These are phyloP conservation scores for Drosophila kurseongensis DNA, from an alignment of 1,140 invertebrate species.

Conservation along the genomic window DNA sequence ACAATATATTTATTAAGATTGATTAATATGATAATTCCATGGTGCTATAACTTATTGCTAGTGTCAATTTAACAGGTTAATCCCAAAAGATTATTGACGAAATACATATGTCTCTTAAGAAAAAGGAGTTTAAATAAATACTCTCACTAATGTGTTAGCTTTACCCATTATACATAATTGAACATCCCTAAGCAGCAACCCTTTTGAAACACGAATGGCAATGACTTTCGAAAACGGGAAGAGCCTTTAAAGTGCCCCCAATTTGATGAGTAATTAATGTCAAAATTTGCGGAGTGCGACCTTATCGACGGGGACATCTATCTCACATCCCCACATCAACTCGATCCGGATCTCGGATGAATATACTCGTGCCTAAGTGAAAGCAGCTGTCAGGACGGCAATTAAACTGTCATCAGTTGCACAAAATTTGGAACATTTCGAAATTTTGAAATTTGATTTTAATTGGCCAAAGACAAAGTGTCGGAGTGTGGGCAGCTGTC, in stretches of 20 bases:
- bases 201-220: constrained; percentile 17
- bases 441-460: constrained; percentile 76
- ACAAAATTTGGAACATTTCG: constrained; percentile 54
- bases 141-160: not conserved
- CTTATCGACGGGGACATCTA: constrained; percentile 43
- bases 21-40: no score
- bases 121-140: not conserved
- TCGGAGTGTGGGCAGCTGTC: constrained; percentile 66
- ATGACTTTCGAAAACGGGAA: constrained; percentile 49
- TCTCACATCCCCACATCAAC: constrained; percentile 38
- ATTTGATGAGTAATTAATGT: constrained; percentile 75
- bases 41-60: no score
- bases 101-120: not conserved
- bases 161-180: constrained; percentile 8
- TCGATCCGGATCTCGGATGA: constrained; percentile 50
- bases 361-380: constrained; percentile 63
- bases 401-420: constrained; percentile 78
- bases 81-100: no score
- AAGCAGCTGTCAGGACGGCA: constrained; percentile 71
- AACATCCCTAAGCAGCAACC: not conserved
- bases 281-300: constrained; percentile 38
- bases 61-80: no score
- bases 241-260: constrained; percentile 40
- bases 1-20: no score
- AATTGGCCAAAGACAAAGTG: constrained; percentile 67